Base-by-base conservation (phyloP, 2,113 vertebrate genomes). In the Nanorana parkeri region DNA sequence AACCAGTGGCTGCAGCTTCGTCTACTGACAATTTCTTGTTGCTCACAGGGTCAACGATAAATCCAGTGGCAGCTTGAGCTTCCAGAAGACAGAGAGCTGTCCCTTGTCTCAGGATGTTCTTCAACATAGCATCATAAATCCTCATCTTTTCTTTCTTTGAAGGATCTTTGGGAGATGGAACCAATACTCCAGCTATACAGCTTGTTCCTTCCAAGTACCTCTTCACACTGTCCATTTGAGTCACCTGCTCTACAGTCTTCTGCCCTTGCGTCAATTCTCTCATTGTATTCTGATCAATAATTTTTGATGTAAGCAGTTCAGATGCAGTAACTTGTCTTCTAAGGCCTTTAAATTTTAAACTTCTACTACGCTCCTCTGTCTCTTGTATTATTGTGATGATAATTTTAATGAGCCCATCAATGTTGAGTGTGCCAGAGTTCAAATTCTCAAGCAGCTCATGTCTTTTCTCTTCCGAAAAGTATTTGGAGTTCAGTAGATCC, bases 151-250 rank as follows among this genome's bases (percentile, higher is more conserved):
- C 85, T 26, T 89, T 90, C 90, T 82, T 93, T 86, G 94, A 89
- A 74, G 95, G 92, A 66, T 95, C 93, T 73, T 92, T 93, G 77
- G 74, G 85, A 65, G 90, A 69, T 56, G 95, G 93, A 28, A 92
- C 13, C 85, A 92, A 88, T 36, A 96, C 91, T 13, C 96, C 96
- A 0, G 95, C 94, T n/a, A 98, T 96, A 87, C 91, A 88, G 84
- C 91, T 81, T 0, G 88, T 92, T 19, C 92, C 93, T 7, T 90
- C 83, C 52, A 97, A 89, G 86, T 93, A 95, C 8, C 84, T 83
- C 81, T 84, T 90, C 28, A 96, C 92, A 0, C 86, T 89, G 52
- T 88, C 88, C 86, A 88, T 90, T 64, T 89, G 8, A 0, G 84
- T 86, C 68, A 92, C 86, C 84, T 90, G 86, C 82, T 87, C 47